Conservation (phyloP, 2,888 invertebrate species). For the Cantharis nigra region DNA sequence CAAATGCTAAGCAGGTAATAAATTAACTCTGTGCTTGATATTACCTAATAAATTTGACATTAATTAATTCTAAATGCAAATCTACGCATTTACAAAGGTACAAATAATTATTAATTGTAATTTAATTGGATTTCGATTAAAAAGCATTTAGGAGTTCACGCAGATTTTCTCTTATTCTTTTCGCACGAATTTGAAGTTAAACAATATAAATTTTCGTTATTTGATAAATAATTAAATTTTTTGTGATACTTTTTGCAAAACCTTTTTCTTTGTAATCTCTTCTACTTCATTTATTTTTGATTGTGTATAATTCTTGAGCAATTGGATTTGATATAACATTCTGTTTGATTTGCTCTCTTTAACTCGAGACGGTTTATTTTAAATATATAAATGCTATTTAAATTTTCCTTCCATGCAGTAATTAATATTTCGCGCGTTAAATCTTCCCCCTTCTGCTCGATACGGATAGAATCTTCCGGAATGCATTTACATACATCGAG, state of each 20-base stretch:
- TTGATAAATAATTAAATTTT: neutral
- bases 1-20: slow-evolving; percentile 4
- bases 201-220: neutral
- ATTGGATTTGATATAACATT: neutral
- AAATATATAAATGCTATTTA: neutral
- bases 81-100: neutral
- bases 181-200: neutral
- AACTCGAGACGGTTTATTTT: neutral
- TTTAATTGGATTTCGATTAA: neutral
- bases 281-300: neutral
- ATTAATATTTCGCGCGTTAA: neutral
- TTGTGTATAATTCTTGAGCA: neutral
- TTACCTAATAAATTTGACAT: neutral
- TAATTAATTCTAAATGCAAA: slow-evolving; percentile 4
- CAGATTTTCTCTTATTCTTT: neutral
- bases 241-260: neutral
- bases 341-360: neutral
- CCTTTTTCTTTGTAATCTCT: neutral
- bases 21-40: slow-evolving; percentile 2
- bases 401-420: neutral
- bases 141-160: neutral
- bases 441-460: neutral
- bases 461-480: neutral
- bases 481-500: neutral
- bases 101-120: neutral